Percentiles rank a stretch among this genome's conserved stretches.
phyloP scores from a whole-genome alignment of 2,888 invertebrate genomes.

The Coremacera marginata region DNA sequence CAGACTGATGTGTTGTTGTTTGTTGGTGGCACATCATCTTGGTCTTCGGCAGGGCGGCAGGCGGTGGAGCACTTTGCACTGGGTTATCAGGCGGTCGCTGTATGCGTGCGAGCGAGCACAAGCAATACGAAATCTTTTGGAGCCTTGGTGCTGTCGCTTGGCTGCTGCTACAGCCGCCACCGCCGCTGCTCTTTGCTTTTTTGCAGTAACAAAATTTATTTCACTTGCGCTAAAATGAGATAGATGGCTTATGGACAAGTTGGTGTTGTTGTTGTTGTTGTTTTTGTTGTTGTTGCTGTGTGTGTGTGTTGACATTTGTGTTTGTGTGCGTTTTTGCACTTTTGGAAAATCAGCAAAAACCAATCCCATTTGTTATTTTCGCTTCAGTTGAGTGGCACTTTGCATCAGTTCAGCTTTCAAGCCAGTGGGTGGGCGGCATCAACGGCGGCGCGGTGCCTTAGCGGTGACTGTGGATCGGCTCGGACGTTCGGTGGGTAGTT shows the following conservation, averaged over 20 bases:
- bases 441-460: background rate
- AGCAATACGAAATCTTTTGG: too few species aligned
- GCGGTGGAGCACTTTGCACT: background rate
- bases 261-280: conserved; percentile 43
- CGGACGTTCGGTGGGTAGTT: conserved; percentile 8
- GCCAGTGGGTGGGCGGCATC: background rate
- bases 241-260: conserved; percentile 25
- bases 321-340: conserved; percentile 31
- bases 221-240: conserved; percentile 30
- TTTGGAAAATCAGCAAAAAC: conserved; percentile 68
- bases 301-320: conserved; percentile 47
- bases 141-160: too few species aligned
- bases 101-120: conserved; percentile 13
- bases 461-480: background rate
- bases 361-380: conserved; percentile 70
- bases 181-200: too few species aligned
- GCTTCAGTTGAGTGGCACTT: conserved; percentile 68
- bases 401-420: conserved; percentile 62
- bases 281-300: conserved; percentile 19
- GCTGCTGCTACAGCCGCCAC: too few species aligned
- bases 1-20: conserved; percentile 15
- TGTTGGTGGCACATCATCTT: background rate
- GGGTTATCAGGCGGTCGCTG: background rate
- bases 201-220: conserved; percentile 15
- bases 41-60: background rate